Base-by-base conservation (phyloP, 2,888 invertebrate species). In the Caradrina clavipalpis region DNA sequence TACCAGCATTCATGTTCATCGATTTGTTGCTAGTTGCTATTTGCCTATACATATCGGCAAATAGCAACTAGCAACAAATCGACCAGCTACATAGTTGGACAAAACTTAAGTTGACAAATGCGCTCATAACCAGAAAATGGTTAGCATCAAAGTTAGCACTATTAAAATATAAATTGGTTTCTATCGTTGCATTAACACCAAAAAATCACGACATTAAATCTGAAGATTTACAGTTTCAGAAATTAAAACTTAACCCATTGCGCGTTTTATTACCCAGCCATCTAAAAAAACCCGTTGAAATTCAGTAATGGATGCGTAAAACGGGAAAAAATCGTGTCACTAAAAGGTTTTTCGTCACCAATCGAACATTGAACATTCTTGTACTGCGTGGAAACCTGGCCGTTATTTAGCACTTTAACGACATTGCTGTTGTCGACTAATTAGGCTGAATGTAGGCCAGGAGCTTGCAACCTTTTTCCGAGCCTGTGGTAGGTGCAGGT, bases 171-270 rank as follows among this genome's bases (percentile, higher is more conserved):
- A 69, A 63, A 69, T 69, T 78, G 79, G 56, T 55, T 47, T 47
- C 39, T 73, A 74, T 31, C 74, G 79, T 39, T 69, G 51, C 8
- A 76, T 77, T 71, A 76, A 63, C 71, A 71, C 58, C 8, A n/a
- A 4, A 50, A 56, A 53, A 31, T 11, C 26, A 19, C 53, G 49
- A 51, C 39, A 11, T 13, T 13, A 39, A 39, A 39, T 11, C 39
- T 1, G 45, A 17, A 45, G 45, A 45, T 45, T 2, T 6, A 6
- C 6, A 45, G 45, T 17, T 17, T 17, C 17, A 17, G 6, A 17
- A 45, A 17, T 17, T 45, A 5, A 17, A 45, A 45, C 45, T 11
- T 2, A 45, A 17, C 6, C 17, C 47, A 51, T 21, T 42, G 61
- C 54, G 5, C 8, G 21, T 15, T 72, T 55, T 59, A 6, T 1